Evolutionary conservation across 1,140 invertebrate species (phyloP).

Genomic region (Anadara kagoshimensis): DNA sequence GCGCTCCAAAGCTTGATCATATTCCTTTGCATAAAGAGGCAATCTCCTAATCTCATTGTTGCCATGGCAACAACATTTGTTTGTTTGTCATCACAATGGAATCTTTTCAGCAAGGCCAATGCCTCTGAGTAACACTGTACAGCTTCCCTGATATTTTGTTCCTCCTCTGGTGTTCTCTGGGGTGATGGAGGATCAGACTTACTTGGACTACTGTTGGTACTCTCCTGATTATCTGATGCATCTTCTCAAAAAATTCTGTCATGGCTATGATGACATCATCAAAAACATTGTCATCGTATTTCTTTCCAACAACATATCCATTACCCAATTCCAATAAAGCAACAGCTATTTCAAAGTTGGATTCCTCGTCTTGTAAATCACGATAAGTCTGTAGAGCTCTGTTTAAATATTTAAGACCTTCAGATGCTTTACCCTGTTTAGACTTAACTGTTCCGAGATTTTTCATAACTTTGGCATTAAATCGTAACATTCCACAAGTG

Average conservation of each 20-base stretch:
- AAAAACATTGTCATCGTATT: conserved; percentile 64
- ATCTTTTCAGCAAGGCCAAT: conserved; percentile 47
- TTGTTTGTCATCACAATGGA: conserved; percentile 57
- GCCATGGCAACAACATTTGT: conserved; percentile 63
- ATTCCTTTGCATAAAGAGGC: conserved; percentile 69
- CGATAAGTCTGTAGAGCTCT: conserved; percentile 62
- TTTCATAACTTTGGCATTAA: conserved; percentile 64
- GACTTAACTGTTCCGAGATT: conserved; percentile 65
- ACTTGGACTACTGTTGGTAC: conserved; percentile 47
- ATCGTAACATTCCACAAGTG: conserved; percentile 59
- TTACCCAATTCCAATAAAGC: conserved; percentile 69
- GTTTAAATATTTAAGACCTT: conserved; percentile 62
- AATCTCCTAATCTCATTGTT: conserved; percentile 66
- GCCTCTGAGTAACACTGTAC: conserved; percentile 66
- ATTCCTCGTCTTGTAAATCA: conserved; percentile 64
- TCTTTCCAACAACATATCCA: conserved; percentile 61
- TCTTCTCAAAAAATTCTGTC: conserved; percentile 68
- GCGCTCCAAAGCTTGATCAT: conserved; percentile 63
- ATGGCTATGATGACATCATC: conserved; percentile 64
- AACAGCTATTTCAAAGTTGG: conserved; percentile 63
- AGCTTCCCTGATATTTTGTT: conserved; percentile 60
- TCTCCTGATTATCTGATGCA: conserved; percentile 54
- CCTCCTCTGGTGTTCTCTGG: conserved; percentile 46
- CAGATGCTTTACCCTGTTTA: conserved; percentile 61
- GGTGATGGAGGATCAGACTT: conserved; percentile 45